Evolutionary conservation across 2,888 invertebrate genomes (phyloP).

Genomic region (Drosophila paranaensis): DNA sequence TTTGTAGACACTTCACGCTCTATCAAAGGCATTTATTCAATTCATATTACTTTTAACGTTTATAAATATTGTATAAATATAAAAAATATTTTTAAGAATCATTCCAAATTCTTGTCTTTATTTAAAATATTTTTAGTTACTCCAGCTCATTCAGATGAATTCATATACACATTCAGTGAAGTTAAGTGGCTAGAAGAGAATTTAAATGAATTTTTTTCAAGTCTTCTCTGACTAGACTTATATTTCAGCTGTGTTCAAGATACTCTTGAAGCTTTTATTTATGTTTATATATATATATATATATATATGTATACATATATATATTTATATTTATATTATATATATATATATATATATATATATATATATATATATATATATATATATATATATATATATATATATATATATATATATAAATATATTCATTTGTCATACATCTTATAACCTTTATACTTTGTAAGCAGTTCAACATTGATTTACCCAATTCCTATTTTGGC

Average conservation of each 20-base stretch:
- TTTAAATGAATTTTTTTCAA: neutral
- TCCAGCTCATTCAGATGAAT: neutral
- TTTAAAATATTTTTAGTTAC: neutral
- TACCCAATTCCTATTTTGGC: too few relatives aligned
- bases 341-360: neutral
- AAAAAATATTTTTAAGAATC: neutral
- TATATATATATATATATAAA: neutral
- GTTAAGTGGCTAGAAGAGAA: neutral
- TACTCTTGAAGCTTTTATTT: neutral
- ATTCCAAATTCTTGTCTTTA: too few relatives aligned
- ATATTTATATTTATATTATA: neutral
- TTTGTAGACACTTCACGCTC: constrained; percentile 9
- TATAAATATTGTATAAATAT: neutral
- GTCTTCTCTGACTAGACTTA: neutral
- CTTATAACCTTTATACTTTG: neutral
- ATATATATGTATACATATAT: too few relatives aligned
- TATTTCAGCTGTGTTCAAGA: neutral
- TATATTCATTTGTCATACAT: neutral
- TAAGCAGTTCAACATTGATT: neutral
- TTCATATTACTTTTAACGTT: neutral
- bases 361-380: neutral
- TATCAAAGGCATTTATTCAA: neutral
- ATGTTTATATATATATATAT: neutral
- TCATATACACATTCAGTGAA: neutral
- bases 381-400: neutral